Conservation (phyloP, 2,113 vertebrate genomes). For the Dromiciops gliroides region DNA sequence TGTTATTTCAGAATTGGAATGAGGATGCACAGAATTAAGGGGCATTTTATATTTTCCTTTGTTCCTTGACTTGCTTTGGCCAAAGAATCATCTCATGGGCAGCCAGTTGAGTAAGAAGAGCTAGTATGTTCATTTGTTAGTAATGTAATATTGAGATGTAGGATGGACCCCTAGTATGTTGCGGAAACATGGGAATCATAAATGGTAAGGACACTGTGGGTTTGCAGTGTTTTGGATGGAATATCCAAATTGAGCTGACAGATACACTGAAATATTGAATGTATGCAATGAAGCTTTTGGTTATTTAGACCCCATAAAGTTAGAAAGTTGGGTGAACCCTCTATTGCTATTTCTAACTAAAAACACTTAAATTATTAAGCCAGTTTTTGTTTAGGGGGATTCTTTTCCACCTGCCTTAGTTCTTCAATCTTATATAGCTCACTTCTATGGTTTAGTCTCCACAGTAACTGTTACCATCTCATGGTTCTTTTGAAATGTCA, state of each 20-base stretch:
- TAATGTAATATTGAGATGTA: neutral
- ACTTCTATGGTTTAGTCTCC: slow-evolving; percentile 33
- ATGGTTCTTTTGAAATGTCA: slow-evolving; percentile 65
- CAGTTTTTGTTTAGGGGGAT: slow-evolving; percentile 34
- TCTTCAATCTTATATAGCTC: slow-evolving; percentile 14
- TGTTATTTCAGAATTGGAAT: neutral
- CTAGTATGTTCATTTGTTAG: neutral
- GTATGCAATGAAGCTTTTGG: neutral
- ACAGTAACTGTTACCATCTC: slow-evolving; percentile 55
- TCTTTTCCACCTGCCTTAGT: neutral
- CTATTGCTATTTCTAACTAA: neutral
- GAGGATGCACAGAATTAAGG: neutral
- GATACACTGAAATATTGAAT: neutral
- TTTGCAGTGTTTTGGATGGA: neutral
- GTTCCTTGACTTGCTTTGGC: neutral
- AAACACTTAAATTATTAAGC: neutral
- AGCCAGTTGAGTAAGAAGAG: neutral
- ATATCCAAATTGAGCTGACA: neutral
- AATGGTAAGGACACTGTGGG: neutral
- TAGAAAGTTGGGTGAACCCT: neutral
- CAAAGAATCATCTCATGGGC: neutral
- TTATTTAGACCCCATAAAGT: neutral
- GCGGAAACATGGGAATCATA: neutral
- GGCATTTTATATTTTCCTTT: neutral
- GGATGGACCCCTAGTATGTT: neutral